These are phyloP conservation scores for Buathra laborator DNA, from an alignment of 2,888 invertebrate genomes.

Conservation along the genomic window DNA sequence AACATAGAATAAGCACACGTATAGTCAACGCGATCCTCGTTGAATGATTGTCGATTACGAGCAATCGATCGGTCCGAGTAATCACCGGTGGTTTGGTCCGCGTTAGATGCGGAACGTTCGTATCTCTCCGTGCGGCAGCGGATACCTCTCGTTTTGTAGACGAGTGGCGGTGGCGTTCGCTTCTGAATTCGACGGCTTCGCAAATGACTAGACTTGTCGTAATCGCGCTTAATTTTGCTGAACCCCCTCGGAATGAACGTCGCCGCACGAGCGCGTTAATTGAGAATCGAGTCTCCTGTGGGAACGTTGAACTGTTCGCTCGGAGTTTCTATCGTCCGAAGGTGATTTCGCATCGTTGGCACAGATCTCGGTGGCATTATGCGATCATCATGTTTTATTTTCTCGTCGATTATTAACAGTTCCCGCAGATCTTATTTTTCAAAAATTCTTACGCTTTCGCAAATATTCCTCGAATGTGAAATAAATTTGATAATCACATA, in stretches of 20 bases:
- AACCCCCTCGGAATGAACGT: slow-evolving; percentile 1
- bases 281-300: slow-evolving; percentile 70
- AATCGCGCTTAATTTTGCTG: slow-evolving; percentile 71
- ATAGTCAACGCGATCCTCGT: background rate
- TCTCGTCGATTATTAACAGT: background rate
- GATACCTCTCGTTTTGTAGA: slow-evolving; percentile 18
- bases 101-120: slow-evolving; percentile 4
- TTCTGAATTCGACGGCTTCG: slow-evolving; percentile 22
- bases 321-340: slow-evolving; percentile 14
- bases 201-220: slow-evolving; percentile 63
- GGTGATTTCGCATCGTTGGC: slow-evolving; percentile 44
- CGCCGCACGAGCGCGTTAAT: slow-evolving; percentile 67
- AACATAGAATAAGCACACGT: background rate
- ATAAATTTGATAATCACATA: background rate
- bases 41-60: slow-evolving; percentile 29
- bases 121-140: background rate
- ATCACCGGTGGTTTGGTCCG: slow-evolving; percentile 3
- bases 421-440: background rate
- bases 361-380: background rate
- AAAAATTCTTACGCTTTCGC: background rate
- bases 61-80: slow-evolving; percentile 18
- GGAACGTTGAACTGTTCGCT: slow-evolving; percentile 48
- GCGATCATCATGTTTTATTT: background rate
- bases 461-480: background rate
- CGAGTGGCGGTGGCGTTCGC: slow-evolving; percentile 2